Evolutionary conservation across 2,797 vertebrate species (phyloP), one percentile per base, ranked within the genome.

Genomic region (Tiaroga cobitis): DNA sequence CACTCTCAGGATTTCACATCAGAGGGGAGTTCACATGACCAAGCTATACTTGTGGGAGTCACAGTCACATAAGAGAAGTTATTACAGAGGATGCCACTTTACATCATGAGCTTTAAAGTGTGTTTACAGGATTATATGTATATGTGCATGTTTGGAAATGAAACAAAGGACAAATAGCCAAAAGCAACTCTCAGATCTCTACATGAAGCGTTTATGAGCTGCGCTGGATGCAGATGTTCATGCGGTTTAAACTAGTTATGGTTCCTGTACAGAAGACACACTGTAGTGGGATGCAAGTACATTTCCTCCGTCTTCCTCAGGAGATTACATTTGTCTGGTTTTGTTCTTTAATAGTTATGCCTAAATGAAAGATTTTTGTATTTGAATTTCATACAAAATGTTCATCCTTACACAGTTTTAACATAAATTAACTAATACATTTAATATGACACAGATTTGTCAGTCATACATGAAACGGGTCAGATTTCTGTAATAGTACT

Each of bases 1-100:
- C 68, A n/a, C 67, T 65, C 86, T 89, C 86, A 86, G 88, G 86
- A 76, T 21, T 67, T 76, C 49, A 5, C 24, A 81, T 77, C 56
- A 26, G 26, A 39, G 24, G 49, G 34, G n/a, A 63, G 54, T 8
- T 67, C 61, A 67, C 32, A 26, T 34, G 29, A 82, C 56, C 78
- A n/a, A 68, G 34, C n/a, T 34, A 69, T 74, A 54, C 81, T 73
- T 26, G 6, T 73, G 82, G 74, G 79, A 82, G 59, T 46, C 43
- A 46, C 41, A 43, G 43, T 41, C 69, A 18, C 46, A 16, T 19
- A 32, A 18, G 41, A 81, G 26, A 29, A 54, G 8, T 34, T 43
- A 74, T 49, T 29, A 41, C n/a, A 29, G 56, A 32, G 79, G 32
- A 34, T 43, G 13, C 37, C 70, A 41, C 49, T 63, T 63, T 39